A percentile compares a stretch with the other conserved stretches of the same genome.
These are phyloP conservation scores for Bicyclus anynana DNA, from an alignment of 1,140 invertebrate species.

Conservation along the genomic window DNA sequence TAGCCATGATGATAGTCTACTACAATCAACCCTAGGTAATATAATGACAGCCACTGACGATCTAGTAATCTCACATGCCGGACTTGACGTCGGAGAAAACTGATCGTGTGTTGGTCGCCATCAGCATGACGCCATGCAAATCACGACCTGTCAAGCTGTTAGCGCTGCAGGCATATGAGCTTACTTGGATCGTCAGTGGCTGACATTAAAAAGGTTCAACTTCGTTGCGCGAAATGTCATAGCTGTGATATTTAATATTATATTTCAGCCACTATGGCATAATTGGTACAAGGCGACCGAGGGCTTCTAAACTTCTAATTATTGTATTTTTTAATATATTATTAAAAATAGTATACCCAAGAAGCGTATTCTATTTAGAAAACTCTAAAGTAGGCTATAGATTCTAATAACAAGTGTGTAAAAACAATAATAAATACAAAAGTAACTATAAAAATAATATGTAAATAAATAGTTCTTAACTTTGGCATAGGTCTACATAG, in stretches of 20 bases:
- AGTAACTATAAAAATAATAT: neutral
- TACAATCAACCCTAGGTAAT: no score
- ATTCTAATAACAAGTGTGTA: constrained; percentile 17
- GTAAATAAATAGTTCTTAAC: constrained; percentile 1
- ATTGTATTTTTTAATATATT: constrained; percentile 6
- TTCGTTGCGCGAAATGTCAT: neutral
- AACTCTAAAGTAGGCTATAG: constrained; percentile 18
- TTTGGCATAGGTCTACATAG: constrained; percentile 21
- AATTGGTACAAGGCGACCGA: constrained; percentile 53
- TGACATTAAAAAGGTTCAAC: neutral
- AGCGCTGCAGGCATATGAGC: no score
- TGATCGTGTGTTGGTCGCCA: no score
- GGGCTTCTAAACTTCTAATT: constrained; percentile 30
- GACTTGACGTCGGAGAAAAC: no score
- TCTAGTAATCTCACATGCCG: no score
- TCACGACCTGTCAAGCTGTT: no score
- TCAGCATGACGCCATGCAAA: no score
- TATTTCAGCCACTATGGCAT: constrained; percentile 44
- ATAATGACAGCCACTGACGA: no score
- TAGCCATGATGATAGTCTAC: no score
- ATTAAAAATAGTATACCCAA: constrained; percentile 17
- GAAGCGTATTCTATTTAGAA: constrained; percentile 20
- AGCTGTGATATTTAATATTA: constrained; percentile 5
- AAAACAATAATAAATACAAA: constrained; percentile 14
- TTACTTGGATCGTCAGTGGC: no score